Evolutionary conservation across 2,888 invertebrate species (phyloP), one percentile per base, ranked within the genome.

Genomic region (Lutraria lutraria): DNA sequence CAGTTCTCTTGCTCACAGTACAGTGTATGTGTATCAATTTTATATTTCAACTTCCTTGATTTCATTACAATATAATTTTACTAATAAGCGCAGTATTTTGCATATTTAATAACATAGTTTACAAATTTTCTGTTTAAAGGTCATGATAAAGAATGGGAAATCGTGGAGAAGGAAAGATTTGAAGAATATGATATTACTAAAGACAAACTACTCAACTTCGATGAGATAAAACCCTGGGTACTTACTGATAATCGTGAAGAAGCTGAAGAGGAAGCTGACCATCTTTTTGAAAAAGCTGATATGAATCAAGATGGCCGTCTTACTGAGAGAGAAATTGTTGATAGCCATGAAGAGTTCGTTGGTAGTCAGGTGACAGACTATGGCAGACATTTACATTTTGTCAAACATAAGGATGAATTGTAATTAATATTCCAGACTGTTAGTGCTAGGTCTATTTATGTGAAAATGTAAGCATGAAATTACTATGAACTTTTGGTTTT

Each of bases 301-400:
- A 86, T 63, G 0, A 92, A 97, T 87, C 93, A 96, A 0, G 99
- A 99, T 97, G 98, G 98, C 94, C 98, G 98, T 95, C 97, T 99
- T 34, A 98, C 98, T 13, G 98, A 98, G 96, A 98, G 98, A 0
- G 99, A 99, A 97, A 98, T 99, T 56, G 97, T 99, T 21, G 98
- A 98, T 85, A 99, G 99, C 96, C 99, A 99, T 96, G 99, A 99
- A 96, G 97, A 99, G 16, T 99, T 99, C 97, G 99, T 99, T 4
- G 99, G 99, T 72, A 99, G 99, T 0, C 99, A 99, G 96, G 99
- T 99, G 0, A 99, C 99, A 0, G 99, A 99, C 97, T 99, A 99
- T 96, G 99, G 99, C 0, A 99, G 99, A 96, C 99, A 99, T n/a
- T 97, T 99, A 91, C 99, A 99, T 96, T 99, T 99, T 96, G 99